Evolutionary conservation across 2,888 invertebrate species (phyloP).

Genomic region (Leptogaster cylindrica): DNA sequence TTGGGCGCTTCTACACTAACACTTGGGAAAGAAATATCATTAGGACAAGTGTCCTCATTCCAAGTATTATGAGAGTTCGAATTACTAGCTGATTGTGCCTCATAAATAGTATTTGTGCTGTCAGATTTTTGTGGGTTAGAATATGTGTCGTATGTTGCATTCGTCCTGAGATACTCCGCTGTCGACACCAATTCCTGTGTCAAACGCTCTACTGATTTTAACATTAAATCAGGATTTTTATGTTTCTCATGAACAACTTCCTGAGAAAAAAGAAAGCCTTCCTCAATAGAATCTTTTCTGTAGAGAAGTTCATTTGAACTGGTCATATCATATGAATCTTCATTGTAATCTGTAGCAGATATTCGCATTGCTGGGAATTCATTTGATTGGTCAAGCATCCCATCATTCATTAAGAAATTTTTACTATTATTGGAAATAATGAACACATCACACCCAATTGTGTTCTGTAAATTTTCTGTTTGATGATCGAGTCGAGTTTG

Average conservation of each 20-base stretch:
- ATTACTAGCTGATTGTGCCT: constrained; percentile 41
- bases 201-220: constrained; percentile 70
- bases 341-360: constrained; percentile 56
- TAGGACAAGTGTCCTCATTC: constrained; percentile 81
- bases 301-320: constrained; percentile 63
- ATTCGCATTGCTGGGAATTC: constrained; percentile 62
- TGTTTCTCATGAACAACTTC: constrained; percentile 58
- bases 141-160: constrained; percentile 51
- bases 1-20: constrained; percentile 78
- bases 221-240: constrained; percentile 72
- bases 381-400: constrained; percentile 58
- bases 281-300: constrained; percentile 53
- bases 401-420: constrained; percentile 54
- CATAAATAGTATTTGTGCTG: constrained; percentile 42
- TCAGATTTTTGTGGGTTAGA: constrained; percentile 45
- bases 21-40: constrained; percentile 81
- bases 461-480: constrained; percentile 48
- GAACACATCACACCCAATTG: constrained; percentile 50
- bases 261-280: constrained; percentile 47
- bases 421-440: constrained; percentile 50
- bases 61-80: constrained; percentile 68
- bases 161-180: constrained; percentile 67
- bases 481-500: constrained; percentile 50
- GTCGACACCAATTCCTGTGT: constrained; percentile 71
- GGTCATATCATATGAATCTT: constrained; percentile 61